Evolutionary conservation across 2,797 vertebrate species (phyloP).

Genomic region (Aplochiton taeniatus): DNA sequence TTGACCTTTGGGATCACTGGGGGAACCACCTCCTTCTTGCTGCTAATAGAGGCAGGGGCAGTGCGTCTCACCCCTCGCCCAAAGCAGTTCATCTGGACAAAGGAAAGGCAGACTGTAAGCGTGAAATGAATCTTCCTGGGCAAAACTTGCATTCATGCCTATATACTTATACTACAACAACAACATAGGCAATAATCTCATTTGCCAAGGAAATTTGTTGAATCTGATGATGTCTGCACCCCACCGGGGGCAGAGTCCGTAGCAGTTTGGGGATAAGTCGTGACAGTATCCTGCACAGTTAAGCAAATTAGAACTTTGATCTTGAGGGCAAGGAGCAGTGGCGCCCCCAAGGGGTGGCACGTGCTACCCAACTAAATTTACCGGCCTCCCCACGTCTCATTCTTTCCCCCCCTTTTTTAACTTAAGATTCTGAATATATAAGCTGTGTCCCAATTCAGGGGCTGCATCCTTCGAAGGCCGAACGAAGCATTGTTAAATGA

Average conservation of each 20-base stretch:
- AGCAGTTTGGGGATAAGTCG: no score
- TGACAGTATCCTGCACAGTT: not conserved
- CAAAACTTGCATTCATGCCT: not conserved
- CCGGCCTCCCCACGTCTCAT: no score
- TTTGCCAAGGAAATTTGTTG: constrained; percentile 70
- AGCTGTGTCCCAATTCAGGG: no score
- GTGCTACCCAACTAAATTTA: no score
- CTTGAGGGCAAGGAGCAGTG: no score
- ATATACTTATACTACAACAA: not conserved
- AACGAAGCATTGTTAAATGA: no score
- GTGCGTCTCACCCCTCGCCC: constrained; percentile 55
- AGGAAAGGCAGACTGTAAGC: constrained; percentile 3
- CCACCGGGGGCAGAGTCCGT: not conserved
- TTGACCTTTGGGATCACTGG: constrained; percentile 71
- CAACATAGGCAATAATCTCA: constrained; percentile 18
- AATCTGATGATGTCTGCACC: not conserved
- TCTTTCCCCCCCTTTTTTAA: no score
- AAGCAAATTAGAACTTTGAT: no score
- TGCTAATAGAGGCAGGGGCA: constrained; percentile 48
- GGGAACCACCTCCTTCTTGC: constrained; percentile 41
- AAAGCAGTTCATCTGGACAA: constrained; percentile 70
- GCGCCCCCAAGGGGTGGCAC: no score
- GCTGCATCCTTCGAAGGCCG: no score
- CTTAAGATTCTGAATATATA: no score
- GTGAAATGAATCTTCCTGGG: not conserved